A percentile compares a stretch with the other conserved stretches of the same genome.
Evolutionary conservation across 2,113 vertebrate genomes (phyloP).

Genomic region (Oostethus manadensis): DNA sequence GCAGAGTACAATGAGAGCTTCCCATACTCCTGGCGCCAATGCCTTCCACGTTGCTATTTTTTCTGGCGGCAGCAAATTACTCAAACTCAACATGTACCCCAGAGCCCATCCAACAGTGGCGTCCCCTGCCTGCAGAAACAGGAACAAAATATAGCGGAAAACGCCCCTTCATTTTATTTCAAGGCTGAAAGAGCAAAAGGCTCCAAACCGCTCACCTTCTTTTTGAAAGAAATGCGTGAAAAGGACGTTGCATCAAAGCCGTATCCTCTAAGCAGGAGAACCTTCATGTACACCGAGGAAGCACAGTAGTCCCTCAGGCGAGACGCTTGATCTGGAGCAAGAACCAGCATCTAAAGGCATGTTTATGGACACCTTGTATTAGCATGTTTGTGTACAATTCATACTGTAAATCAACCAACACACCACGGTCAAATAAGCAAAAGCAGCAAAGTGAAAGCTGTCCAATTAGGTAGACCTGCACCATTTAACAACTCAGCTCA

Average conservation of each 20-base stretch:
- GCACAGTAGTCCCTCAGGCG: constrained; percentile 74
- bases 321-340: constrained; percentile 21
- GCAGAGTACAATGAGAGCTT: constrained; percentile 60
- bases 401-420: not conserved
- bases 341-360: constrained; percentile 52
- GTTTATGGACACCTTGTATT: not conserved
- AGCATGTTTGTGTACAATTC: not conserved
- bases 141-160: not conserved
- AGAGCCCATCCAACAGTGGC: constrained; percentile 83
- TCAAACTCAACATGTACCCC: constrained; percentile 90
- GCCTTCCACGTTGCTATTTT: constrained; percentile 46
- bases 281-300: constrained; percentile 66
- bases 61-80: constrained; percentile 77
- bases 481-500: too few relatives aligned
- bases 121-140: constrained; percentile 67
- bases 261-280: constrained; percentile 75
- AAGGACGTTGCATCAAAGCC: constrained; percentile 71
- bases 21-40: constrained; percentile 66
- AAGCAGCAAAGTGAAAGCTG: not conserved
- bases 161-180: not conserved
- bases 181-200: not conserved
- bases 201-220: constrained; percentile 64
- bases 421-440: not conserved
- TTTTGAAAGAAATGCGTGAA: constrained; percentile 71
- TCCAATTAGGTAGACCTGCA: too few relatives aligned